Percentiles rank a stretch among this genome's conserved stretches.
These are phyloP conservation scores for Archegozetes longisetosus DNA, from an alignment of 1,140 invertebrate genomes.

Conservation along the genomic window DNA sequence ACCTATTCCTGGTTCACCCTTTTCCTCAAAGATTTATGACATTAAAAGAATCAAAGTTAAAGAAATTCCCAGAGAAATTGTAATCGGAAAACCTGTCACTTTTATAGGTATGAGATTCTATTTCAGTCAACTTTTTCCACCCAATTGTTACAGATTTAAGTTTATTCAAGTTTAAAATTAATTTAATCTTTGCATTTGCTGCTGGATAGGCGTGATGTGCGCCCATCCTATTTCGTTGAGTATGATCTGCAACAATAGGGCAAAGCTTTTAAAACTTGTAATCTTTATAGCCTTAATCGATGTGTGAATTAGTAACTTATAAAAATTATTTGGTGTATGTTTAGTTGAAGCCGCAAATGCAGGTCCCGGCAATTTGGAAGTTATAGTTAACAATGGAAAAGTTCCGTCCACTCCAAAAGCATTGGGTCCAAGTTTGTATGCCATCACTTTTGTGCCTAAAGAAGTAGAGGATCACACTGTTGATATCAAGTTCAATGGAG, in stretches of 20 bases:
- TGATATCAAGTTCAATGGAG: constrained; percentile 84
- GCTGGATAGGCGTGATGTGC: no score
- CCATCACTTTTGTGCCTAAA: constrained; percentile 87
- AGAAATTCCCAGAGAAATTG: constrained; percentile 68
- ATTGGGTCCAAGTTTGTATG: constrained; percentile 85
- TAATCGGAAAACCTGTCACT: constrained; percentile 74
- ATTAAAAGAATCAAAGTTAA: constrained; percentile 85
- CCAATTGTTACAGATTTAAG: constrained; percentile 19
- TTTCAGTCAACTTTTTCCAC: no score
- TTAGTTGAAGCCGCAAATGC: constrained; percentile 90
- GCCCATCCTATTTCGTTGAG: no score
- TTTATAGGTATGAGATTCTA: constrained; percentile 84
- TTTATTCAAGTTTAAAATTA: no score
- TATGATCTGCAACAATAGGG: neutral
- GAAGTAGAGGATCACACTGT: constrained; percentile 77
- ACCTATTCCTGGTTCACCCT: constrained; percentile 68
- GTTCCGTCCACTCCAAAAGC: constrained; percentile 88
- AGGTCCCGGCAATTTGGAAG: constrained; percentile 88
- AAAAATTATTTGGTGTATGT: constrained; percentile 1
- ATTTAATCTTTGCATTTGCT: no score
- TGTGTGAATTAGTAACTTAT: neutral
- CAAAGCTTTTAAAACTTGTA: neutral
- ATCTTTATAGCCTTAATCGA: neutral
- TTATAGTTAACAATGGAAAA: constrained; percentile 86
- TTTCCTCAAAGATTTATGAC: constrained; percentile 86